Conservation (phyloP, 2,113 vertebrate species). For the Platysteira castanea region DNA sequence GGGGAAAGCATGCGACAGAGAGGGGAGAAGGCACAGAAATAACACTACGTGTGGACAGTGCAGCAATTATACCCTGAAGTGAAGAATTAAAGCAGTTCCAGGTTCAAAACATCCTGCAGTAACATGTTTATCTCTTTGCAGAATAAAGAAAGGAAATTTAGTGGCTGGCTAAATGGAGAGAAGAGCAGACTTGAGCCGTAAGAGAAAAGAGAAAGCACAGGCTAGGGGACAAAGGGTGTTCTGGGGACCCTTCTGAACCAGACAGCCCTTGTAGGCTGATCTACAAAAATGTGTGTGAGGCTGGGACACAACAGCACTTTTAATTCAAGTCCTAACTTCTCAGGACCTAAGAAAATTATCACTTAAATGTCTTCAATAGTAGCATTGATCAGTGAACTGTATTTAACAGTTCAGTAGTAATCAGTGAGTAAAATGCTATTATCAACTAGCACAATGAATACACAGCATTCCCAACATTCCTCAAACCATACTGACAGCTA, state of each 20-base stretch:
- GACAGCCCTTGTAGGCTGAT: not conserved
- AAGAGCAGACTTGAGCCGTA: not conserved
- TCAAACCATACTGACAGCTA: not conserved
- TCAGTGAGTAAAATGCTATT: not conserved
- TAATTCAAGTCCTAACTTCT: not conserved
- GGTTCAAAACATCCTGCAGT: not conserved
- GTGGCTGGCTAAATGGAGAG: not conserved
- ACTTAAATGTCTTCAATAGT: not conserved
- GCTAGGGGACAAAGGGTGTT: not conserved
- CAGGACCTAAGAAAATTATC: not conserved
- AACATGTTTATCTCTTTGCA: not conserved
- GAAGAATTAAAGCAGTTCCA: not conserved
- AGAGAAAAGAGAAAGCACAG: not conserved
- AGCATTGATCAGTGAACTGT: not conserved
- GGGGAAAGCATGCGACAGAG: not conserved
- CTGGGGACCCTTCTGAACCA: not conserved
- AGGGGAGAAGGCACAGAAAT: not conserved
- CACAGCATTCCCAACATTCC: not conserved
- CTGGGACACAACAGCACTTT: not conserved
- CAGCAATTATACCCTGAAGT: not conserved
- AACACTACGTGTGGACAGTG: not conserved
- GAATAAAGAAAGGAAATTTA: not conserved
- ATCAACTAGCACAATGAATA: not conserved
- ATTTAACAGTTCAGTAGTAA: not conserved
- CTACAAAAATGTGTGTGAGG: not conserved